A percentile compares a stretch with the other conserved stretches of the same genome.
Evolutionary conservation across 2,888 invertebrate species (phyloP).

Genomic region (Agapetus fuscipes): DNA sequence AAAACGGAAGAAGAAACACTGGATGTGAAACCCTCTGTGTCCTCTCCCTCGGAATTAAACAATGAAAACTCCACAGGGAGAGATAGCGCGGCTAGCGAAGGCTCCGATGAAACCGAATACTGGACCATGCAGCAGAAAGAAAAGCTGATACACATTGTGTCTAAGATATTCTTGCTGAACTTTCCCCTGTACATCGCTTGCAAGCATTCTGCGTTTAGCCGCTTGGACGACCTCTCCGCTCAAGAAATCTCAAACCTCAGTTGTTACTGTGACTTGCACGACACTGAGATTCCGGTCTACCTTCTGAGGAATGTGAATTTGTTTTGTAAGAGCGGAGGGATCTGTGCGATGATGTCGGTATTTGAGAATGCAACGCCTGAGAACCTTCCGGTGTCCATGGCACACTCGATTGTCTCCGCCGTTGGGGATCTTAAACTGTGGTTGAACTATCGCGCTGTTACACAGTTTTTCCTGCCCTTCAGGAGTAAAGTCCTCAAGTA

Average conservation of each 20-base stretch:
- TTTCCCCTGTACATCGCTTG: slow-evolving; percentile 84
- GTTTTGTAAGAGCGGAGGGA: slow-evolving; percentile 86
- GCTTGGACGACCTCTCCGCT: slow-evolving; percentile 72
- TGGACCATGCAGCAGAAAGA: slow-evolving; percentile 82
- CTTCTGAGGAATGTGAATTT: slow-evolving; percentile 85
- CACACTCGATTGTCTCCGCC: slow-evolving; percentile 85
- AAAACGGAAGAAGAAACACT: slow-evolving; percentile 28
- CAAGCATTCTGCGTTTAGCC: slow-evolving; percentile 72
- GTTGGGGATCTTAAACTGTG: slow-evolving; percentile 89
- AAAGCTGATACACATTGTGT: slow-evolving; percentile 76
- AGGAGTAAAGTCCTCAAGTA: slow-evolving; percentile 80
- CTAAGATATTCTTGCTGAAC: slow-evolving; percentile 81
- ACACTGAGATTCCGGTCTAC: slow-evolving; percentile 87
- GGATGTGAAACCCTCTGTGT: slow-evolving; percentile 22
- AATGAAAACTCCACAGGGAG: slow-evolving; percentile 12
- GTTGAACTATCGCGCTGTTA: slow-evolving; percentile 85
- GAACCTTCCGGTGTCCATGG: slow-evolving; percentile 74
- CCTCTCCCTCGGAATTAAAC: slow-evolving; percentile 17
- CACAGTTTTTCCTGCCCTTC: slow-evolving; percentile 80
- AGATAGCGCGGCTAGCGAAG: slow-evolving; percentile 20
- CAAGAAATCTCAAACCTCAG: slow-evolving; percentile 74
- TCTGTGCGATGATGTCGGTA: slow-evolving; percentile 77
- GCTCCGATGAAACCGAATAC: slow-evolving; percentile 34
- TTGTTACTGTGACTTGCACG: slow-evolving; percentile 84
- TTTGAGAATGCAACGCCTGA: slow-evolving; percentile 69